A percentile compares a stretch with the other conserved stretches of the same genome.
Conservation (phyloP, 2,797 vertebrate species). For the Mormyrops attenuatus region DNA sequence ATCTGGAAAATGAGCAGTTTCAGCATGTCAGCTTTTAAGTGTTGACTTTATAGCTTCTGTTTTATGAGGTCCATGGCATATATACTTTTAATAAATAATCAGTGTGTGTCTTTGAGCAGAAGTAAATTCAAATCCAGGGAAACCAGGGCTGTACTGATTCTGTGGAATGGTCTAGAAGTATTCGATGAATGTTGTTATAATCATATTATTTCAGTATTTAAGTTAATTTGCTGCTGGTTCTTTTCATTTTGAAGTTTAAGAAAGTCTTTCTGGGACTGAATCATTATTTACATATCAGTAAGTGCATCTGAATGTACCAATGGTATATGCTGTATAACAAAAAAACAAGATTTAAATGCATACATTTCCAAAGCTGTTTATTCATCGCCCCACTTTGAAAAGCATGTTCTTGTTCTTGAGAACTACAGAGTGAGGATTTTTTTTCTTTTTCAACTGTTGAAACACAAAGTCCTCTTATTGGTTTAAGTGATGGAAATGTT, state of each 20-base stretch:
- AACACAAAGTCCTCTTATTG: background rate
- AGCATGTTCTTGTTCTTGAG: background rate
- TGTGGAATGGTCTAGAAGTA: conserved; percentile 38
- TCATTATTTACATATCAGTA: conserved; percentile 12
- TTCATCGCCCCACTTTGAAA: background rate
- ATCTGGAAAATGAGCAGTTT: background rate
- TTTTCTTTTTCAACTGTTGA: background rate
- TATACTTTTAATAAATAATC: background rate
- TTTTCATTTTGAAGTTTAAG: conserved; percentile 17
- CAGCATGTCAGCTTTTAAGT: background rate
- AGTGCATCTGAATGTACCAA: conserved; percentile 55
- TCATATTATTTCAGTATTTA: conserved; percentile 23
- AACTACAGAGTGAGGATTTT: background rate
- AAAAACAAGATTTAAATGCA: background rate
- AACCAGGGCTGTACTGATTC: conserved; percentile 6
- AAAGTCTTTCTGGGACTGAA: conserved; percentile 32
- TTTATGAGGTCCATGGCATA: background rate
- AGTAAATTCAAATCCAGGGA: conserved; percentile 30
- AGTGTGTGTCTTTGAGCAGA: conserved; percentile 23
- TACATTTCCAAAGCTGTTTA: background rate
- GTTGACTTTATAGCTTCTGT: background rate
- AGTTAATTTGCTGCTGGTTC: conserved; percentile 25
- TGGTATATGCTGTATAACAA: conserved; percentile 42
- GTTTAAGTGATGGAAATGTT: background rate
- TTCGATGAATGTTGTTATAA: conserved; percentile 5